Conservation (phyloP, 2,888 invertebrate genomes). For the Holacanthella duospinosa region DNA sequence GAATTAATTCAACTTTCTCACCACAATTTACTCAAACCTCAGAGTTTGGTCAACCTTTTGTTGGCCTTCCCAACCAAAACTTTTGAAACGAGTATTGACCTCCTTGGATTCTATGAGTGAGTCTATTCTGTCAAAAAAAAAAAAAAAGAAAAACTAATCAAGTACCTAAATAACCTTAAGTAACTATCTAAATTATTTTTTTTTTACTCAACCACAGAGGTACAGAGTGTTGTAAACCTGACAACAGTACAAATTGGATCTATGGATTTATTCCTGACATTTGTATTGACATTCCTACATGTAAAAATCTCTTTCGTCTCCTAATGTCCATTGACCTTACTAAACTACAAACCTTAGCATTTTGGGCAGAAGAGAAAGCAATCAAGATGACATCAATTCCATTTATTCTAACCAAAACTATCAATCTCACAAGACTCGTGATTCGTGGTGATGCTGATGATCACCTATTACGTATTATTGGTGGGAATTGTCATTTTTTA, state of each 20-base stretch:
- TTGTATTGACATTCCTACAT: not conserved
- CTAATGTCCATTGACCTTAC: not conserved
- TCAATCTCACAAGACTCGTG: not conserved
- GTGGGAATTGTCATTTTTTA: not conserved
- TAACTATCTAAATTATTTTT: not conserved
- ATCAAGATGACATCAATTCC: not conserved
- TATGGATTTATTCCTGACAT: not conserved
- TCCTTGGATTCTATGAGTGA: not conserved
- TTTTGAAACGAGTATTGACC: not conserved
- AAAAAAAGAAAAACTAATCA: too few relatives aligned
- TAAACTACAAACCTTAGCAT: not conserved
- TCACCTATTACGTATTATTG: constrained; percentile 6
- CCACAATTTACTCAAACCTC: not conserved
- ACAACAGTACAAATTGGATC: not conserved
- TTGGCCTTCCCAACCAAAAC: not conserved
- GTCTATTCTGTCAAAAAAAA: too few relatives aligned
- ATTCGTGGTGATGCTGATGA: constrained; percentile 12
- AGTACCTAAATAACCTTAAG: not conserved
- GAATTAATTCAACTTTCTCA: not conserved
- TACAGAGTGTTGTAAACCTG: not conserved
- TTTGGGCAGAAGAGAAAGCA: not conserved
- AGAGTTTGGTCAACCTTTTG: not conserved
- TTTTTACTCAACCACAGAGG: not conserved
- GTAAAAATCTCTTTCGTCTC: not conserved
- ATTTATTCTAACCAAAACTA: not conserved